phyloP scores from a whole-genome alignment of 1,140 invertebrate genomes.

The Lucilia cuprina region DNA sequence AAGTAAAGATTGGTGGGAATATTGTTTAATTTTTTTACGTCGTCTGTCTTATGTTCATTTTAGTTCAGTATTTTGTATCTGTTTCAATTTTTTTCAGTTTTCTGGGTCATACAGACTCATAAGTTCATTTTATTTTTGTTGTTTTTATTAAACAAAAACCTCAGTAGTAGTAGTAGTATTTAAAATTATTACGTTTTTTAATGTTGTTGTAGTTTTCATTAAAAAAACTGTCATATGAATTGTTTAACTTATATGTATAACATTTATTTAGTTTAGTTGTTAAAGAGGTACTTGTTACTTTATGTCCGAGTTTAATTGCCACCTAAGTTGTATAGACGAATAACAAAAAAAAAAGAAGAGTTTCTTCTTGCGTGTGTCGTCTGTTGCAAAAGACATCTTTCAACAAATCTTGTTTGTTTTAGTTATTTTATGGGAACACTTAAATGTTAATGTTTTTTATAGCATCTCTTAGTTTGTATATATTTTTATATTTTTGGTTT shows the following conservation, averaged over 20 bases:
- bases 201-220: not conserved
- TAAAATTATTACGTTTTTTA: not conserved
- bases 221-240: not conserved
- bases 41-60: not conserved
- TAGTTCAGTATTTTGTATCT: not conserved
- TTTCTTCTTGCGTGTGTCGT: constrained; percentile 1
- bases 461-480: constrained; percentile 18
- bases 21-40: not conserved
- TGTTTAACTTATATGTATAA: not conserved
- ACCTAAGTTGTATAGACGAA: not conserved
- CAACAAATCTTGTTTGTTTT: not conserved
- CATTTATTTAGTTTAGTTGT: not conserved
- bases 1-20: constrained; percentile 17
- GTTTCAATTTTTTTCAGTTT: not conserved
- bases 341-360: too few relatives aligned
- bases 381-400: constrained; percentile 12
- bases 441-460: constrained; percentile 16
- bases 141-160: not conserved
- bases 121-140: not conserved
- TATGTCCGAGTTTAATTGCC: constrained; percentile 27
- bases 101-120: constrained; percentile 27
- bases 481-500: not conserved
- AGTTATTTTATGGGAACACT: constrained; percentile 20
- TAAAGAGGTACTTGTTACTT: constrained; percentile 25
- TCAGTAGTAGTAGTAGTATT: not conserved